These are phyloP conservation scores for Mechanitis mazaeus DNA, from an alignment of 2,888 invertebrate genomes.

Conservation along the genomic window DNA sequence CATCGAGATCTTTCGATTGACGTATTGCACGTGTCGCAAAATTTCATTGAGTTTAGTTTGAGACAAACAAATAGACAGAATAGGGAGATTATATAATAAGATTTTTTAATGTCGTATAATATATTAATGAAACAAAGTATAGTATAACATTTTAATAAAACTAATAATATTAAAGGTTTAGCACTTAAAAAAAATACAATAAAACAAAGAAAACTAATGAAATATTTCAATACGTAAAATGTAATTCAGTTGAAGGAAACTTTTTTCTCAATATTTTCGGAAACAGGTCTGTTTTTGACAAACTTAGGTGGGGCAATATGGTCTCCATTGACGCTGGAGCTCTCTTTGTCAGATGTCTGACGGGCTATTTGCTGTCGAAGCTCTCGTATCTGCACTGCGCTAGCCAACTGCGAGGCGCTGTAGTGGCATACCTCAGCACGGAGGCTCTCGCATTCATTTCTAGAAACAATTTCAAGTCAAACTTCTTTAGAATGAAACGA, in stretches of 20 bases:
- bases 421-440: slow-evolving; percentile 55
- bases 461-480: slow-evolving; percentile 29
- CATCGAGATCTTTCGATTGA: too few relatives aligned
- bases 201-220: not conserved
- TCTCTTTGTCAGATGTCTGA: slow-evolving; percentile 23
- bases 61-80: too few relatives aligned
- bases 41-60: too few relatives aligned
- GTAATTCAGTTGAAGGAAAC: slow-evolving; percentile 55
- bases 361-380: slow-evolving; percentile 55
- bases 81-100: too few relatives aligned
- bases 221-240: not conserved
- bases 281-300: slow-evolving; percentile 18
- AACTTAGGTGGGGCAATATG: slow-evolving; percentile 37
- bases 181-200: too few relatives aligned
- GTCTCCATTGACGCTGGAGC: slow-evolving; percentile 34
- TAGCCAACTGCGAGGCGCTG: slow-evolving; percentile 59
- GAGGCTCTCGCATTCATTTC: slow-evolving; percentile 57
- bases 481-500: too few relatives aligned
- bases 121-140: too few relatives aligned
- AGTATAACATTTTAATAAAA: too few relatives aligned
- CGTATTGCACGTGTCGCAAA: too few relatives aligned
- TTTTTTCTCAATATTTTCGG: slow-evolving; percentile 63
- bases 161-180: too few relatives aligned
- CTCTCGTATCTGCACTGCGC: slow-evolving; percentile 57
- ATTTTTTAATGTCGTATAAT: too few relatives aligned